Evolutionary conservation across 2,113 vertebrate species (phyloP), one percentile per base, ranked within the genome.

Genomic region (Uria lomvia): DNA sequence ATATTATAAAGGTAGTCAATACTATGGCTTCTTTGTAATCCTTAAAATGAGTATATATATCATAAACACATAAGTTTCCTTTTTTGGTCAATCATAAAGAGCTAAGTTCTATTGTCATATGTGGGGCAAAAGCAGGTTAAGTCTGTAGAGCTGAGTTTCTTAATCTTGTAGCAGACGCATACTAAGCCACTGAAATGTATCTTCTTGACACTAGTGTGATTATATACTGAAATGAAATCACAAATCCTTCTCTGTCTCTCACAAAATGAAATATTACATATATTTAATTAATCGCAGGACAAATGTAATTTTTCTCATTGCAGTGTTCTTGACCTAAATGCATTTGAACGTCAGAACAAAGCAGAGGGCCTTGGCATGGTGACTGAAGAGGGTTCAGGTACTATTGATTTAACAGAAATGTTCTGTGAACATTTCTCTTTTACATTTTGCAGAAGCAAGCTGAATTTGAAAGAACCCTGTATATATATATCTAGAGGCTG

Each of bases 351-450:
- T 68, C 99, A 99, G 94, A 99, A 99, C 97, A 99, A 99, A 98
- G 99, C 99, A 18, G 99, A 99, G 96, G 99, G 99, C 56, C 98
- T 99, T 82, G 99, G 99, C 21, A 99, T 99, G 99, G 99, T 99
- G 94, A 99, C 99, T 11, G 99, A 99, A 94, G 99, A 99, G 94
- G 99, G 99, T 94, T 99, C 99, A 98, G 99, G 99, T 99, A 98
- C 56, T 90, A n/a, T 47, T 15, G 10, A 77, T 58, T 94, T 73
- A 67, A 78, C 27, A 52, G 36, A 88, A 92, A 87, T 58, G 1
- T 19, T 53, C 38, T 20, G 3, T 76, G 24, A 73, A 19, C 9
- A 34, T 84, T 60, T 40, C 12, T 34, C 26, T 85, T 56, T 56
- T 27, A 47, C 20, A 12, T 52, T 92, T 66, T 88, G 21, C 55